Conservation (phyloP, 2,888 invertebrate genomes). For the Keiferia lycopersicella region DNA sequence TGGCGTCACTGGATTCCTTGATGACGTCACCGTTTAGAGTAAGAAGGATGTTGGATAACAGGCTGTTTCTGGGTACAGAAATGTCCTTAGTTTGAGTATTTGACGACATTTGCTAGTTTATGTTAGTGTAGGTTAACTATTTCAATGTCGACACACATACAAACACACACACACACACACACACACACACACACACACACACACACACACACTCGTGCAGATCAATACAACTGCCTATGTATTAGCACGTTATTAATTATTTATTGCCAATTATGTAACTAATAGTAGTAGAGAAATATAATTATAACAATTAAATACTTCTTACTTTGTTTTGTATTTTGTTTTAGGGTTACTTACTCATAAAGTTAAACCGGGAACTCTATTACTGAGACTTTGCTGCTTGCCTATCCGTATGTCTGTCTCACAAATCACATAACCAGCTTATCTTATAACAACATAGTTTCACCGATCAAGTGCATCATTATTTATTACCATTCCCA, state of each 20-base stretch:
- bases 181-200: not conserved
- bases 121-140: not conserved
- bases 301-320: not conserved
- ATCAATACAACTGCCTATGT: not conserved
- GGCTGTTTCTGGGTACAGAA: not conserved
- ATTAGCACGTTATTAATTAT: too few relatives aligned
- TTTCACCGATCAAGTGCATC: conserved; percentile 50
- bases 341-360: too few relatives aligned
- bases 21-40: not conserved
- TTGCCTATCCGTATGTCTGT: too few relatives aligned
- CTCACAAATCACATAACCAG: too few relatives aligned
- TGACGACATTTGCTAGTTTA: not conserved
- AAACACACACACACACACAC: too few relatives aligned
- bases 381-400: too few relatives aligned
- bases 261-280: too few relatives aligned
- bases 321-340: not conserved
- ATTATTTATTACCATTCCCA: conserved; percentile 32
- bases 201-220: not conserved
- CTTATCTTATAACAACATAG: conserved; percentile 1
- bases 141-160: too few relatives aligned
- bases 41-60: conserved; percentile 5
- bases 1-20: not conserved
- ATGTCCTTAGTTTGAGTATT: not conserved
- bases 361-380: too few relatives aligned
- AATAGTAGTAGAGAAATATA: too few relatives aligned